A percentile compares a stretch with the other conserved stretches of the same genome.
phyloP scores from a whole-genome alignment of 2,888 invertebrate species.

The Pediacus dermestoides region DNA sequence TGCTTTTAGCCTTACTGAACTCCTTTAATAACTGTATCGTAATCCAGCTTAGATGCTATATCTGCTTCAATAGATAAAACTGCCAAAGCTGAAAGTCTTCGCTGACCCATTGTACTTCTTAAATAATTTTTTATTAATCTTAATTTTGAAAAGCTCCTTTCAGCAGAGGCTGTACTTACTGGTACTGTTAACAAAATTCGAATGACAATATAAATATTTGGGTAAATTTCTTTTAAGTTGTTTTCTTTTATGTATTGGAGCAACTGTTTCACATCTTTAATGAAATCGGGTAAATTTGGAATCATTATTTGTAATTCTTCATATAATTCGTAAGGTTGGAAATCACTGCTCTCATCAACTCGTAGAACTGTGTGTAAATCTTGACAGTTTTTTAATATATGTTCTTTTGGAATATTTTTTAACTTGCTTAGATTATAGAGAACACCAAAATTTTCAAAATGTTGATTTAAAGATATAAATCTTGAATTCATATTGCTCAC shows the following conservation, averaged over 20 bases:
- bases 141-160: constrained; percentile 14
- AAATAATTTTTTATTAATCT: constrained; percentile 14
- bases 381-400: not conserved
- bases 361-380: not conserved
- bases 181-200: constrained; percentile 46
- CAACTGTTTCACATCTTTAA: constrained; percentile 8
- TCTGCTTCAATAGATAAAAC: constrained; percentile 14
- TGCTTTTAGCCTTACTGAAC: constrained; percentile 6
- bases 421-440: constrained; percentile 7
- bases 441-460: constrained; percentile 7
- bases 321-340: constrained; percentile 9
- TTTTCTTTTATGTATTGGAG: too few species aligned
- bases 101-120: constrained; percentile 7
- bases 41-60: too few species aligned
- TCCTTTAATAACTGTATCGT: too few species aligned
- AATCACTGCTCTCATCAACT: not conserved
- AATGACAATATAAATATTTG: constrained; percentile 9
- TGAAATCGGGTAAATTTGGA: constrained; percentile 11
- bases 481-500: constrained; percentile 9
- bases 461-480: constrained; percentile 14
- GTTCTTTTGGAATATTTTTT: constrained; percentile 6
- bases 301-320: constrained; percentile 11
- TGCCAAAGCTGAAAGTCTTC: constrained; percentile 7
- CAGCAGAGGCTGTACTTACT: constrained; percentile 13
- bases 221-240: constrained; percentile 5